Conservation (phyloP, 1,140 invertebrate species). For the Atopsyche davidsoni region DNA sequence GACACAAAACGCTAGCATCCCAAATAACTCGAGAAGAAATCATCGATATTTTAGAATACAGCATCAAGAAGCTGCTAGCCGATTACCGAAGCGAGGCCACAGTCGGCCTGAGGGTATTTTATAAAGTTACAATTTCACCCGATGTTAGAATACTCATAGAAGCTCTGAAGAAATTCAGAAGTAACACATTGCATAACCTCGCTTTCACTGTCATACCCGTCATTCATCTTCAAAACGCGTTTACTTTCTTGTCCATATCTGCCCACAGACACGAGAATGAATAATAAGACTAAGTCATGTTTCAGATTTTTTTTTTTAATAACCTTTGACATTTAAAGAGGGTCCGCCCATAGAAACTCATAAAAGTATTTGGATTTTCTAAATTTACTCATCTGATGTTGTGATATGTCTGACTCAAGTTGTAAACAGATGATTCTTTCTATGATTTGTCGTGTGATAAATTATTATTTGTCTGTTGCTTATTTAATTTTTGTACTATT, state of each 20-base stretch:
- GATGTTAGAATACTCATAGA: slow-evolving; percentile 50
- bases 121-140: slow-evolving; percentile 57
- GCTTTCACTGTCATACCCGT: slow-evolving; percentile 72
- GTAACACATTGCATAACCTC: slow-evolving; percentile 47
- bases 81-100: slow-evolving; percentile 57
- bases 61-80: slow-evolving; percentile 64
- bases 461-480: no score
- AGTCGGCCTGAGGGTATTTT: slow-evolving; percentile 68
- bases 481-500: no score
- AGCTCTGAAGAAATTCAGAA: slow-evolving; percentile 49
- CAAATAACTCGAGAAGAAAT: slow-evolving; percentile 56
- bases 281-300: no score
- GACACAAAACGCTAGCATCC: slow-evolving; percentile 46
- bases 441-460: no score
- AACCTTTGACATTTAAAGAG: no score
- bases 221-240: slow-evolving; percentile 66
- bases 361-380: no score
- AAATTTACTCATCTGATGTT: no score
- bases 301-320: no score
- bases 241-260: slow-evolving; percentile 71
- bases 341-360: no score
- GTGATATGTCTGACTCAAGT: no score
- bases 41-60: slow-evolving; percentile 63
- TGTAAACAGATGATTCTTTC: no score
- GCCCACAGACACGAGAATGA: slow-evolving; percentile 54